Base-by-base conservation (phyloP, 1,140 invertebrate species). In the Acromyrmex charruanus region DNA sequence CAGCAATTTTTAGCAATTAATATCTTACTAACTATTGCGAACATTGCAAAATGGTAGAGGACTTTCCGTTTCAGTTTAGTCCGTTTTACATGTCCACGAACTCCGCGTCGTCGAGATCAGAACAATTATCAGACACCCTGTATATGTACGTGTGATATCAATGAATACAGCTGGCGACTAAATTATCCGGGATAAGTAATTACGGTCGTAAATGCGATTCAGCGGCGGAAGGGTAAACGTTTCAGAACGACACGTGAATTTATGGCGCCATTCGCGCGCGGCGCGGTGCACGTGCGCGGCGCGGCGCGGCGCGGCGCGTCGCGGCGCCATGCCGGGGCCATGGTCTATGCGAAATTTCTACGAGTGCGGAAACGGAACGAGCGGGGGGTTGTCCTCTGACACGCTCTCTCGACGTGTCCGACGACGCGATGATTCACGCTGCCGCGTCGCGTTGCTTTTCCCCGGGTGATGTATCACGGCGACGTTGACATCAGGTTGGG, bases 131-230 rank as follows among this genome's bases (percentile, higher is more conserved):
- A 31, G 31, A 31, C 31, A 31, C 31, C 31, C 31, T 31, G 31
- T 31, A 31, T 31, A 31, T 3, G 12, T 71, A 44, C 12, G 21
- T 5, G 25, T 25, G 35, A 51, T 31, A 61, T 84, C 80, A 61
- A 75, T 61, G 55, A 61, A 63, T 84, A 49, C 69, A 63, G 55
- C 69, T 31, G 55, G 55, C 68, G 80, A 74, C 53, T 82, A 82
- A 72, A 82, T 82, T 82, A 82, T 82, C 80, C 35, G 53, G 53
- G 68, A 82, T 82, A 82, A 82, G 80, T 82, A 82, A 82, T 82
- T 82, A 82, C 35, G 39, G 80, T 82, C 68, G 68, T 82, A 82
- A 82, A 82, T 82, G 80, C 58, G 58, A 84, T 74, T 84, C 69
- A 72, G 80, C 69, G 80, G 55, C 80, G 80, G 80, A 75, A 84